A percentile compares a stretch with the other conserved stretches of the same genome.
Evolutionary conservation across 2,113 vertebrate species (phyloP).

Genomic region (Ivindomyrus marchei): DNA sequence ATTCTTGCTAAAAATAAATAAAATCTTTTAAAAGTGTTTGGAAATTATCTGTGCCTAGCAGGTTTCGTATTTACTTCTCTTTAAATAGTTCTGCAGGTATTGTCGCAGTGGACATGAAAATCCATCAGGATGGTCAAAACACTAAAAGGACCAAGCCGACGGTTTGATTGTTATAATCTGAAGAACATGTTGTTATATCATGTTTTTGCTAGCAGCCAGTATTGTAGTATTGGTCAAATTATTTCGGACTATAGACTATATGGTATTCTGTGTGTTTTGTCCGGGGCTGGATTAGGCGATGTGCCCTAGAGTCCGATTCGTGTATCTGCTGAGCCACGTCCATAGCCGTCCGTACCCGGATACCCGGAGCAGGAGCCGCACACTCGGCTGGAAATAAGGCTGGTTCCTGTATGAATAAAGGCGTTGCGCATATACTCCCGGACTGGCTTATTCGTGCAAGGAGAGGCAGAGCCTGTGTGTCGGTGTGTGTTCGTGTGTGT

Average conservation of each 20-base stretch:
- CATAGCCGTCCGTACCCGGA: not conserved
- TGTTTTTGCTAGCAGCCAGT: not conserved
- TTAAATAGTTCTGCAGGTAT: not conserved
- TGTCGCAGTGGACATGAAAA: not conserved
- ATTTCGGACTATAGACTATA: not conserved
- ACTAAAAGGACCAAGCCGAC: not conserved
- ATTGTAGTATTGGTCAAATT: not conserved
- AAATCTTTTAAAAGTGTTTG: not conserved
- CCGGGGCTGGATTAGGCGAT: not conserved
- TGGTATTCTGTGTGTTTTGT: not conserved
- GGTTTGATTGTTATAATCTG: not conserved
- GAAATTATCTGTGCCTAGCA: not conserved
- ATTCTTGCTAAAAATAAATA: not conserved
- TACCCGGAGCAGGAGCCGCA: not conserved
- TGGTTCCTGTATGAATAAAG: conserved; percentile 33
- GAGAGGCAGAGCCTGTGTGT: conserved; percentile 18
- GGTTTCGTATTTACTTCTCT: not conserved
- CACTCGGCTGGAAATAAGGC: not conserved
- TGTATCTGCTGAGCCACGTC: not conserved
- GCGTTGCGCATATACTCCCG: conserved; percentile 30
- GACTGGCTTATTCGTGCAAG: not conserved
- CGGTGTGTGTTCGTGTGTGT: conserved; percentile 9
- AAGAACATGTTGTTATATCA: not conserved
- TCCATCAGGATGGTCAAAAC: not conserved
- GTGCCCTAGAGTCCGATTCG: not conserved